Evolutionary conservation across 1,140 invertebrate species (phyloP), one percentile per base, ranked within the genome.

Genomic region (Cardiocondyla obscurior): DNA sequence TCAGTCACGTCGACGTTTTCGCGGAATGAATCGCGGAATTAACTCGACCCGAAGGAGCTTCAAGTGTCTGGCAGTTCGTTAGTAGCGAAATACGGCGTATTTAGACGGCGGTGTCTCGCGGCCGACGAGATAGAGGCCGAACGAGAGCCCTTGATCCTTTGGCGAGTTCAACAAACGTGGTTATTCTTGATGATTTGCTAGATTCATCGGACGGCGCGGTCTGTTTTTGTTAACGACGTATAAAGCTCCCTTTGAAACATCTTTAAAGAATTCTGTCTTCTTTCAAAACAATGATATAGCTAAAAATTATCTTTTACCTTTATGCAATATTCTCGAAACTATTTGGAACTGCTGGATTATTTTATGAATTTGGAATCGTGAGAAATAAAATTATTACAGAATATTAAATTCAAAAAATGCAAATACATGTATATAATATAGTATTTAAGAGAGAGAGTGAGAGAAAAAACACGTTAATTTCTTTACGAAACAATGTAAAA

Each of bases 71-170:
- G 33, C 49, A 87, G 36, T 87, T 87, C 82, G 82, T 87, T 87
- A 84, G 67, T 60, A n/a, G n/a, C 51, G 30, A 87, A 81, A 84
- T 86, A 86, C 30, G 67, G 74, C 60, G 25, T 72, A 58, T 86
- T 83, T 79, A 81, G 53, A 67, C 55, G 57, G n/a, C 2, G 33
- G 42, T 53, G 51, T 70, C 65, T 36, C 33, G 44, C 58, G 62
- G 10, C 39, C 67, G 58, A 39, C 64, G 65, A 84, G 58, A 81
- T 55, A 69, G 49, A 73, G 39, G 57, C 7, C 25, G 39, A 39
- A 62, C 28, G 60, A 33, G 30, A 81, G 81, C 76, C 81, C 85
- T 86, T 83, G 85, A 86, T 87, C 85, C 73, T 79, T 86, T 16
- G 28, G 19, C 81, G 65, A 70, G 51, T 79, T 86, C 85, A 81